Percentiles rank a stretch among this genome's conserved stretches.
Evolutionary conservation across 2,113 vertebrate species (phyloP).

Genomic region (Cacatua alba): DNA sequence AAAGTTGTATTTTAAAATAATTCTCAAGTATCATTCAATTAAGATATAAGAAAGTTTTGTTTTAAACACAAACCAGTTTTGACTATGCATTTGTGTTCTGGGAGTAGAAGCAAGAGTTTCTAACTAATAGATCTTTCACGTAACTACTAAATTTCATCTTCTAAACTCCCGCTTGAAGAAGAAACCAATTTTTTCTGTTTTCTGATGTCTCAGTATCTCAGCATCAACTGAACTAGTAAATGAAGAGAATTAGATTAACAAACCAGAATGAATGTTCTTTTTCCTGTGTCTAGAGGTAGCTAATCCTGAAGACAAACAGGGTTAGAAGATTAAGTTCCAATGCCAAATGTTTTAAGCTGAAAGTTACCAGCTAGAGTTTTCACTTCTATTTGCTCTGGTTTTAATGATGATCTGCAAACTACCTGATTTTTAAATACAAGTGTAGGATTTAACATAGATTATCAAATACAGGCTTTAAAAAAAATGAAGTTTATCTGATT

Average conservation of each 20-base stretch:
- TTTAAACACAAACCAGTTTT: not conserved
- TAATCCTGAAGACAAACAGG: not conserved
- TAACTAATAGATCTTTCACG: not conserved
- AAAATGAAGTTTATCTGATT: not conserved
- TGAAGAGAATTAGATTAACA: not conserved
- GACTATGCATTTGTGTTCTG: not conserved
- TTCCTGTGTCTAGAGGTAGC: not conserved
- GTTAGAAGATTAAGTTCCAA: not conserved
- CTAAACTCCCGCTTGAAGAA: not conserved
- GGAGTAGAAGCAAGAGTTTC: not conserved
- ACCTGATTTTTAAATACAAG: not conserved
- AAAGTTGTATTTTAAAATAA: not conserved
- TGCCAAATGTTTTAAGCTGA: not conserved
- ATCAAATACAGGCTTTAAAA: not conserved
- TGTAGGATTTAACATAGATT: not conserved
- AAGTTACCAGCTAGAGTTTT: not conserved
- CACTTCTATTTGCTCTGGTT: not conserved
- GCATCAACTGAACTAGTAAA: not conserved
- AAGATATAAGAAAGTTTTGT: not conserved
- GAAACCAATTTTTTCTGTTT: not conserved
- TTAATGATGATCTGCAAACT: not conserved
- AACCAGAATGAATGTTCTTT: not conserved
- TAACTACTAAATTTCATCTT: not conserved
- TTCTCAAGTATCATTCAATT: not conserved
- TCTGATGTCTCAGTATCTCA: not conserved